Conservation (phyloP, 2,113 vertebrate species). For the Ceuthmochares aereus region DNA sequence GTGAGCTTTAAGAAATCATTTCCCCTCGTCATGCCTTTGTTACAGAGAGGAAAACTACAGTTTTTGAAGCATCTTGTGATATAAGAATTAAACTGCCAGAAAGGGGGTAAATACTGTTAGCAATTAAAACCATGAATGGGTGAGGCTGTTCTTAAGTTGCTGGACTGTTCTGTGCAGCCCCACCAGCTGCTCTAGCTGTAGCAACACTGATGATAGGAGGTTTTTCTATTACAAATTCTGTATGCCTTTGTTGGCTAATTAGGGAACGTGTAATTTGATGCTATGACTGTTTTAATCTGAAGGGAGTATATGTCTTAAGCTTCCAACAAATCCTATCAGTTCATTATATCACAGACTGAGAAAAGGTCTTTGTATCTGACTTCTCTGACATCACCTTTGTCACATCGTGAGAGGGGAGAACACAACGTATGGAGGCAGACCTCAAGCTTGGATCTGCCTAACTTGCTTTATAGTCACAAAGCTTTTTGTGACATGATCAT, state of each 20-base stretch:
- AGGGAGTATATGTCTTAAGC: neutral
- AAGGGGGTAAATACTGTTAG: neutral
- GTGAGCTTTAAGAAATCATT: neutral
- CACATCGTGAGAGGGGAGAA: neutral
- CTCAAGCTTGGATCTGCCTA: neutral
- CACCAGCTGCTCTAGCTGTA: neutral
- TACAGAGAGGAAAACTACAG: neutral
- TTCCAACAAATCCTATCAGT: neutral
- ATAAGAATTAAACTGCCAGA: neutral
- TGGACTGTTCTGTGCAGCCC: neutral
- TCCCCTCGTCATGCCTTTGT: neutral
- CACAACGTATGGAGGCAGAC: neutral
- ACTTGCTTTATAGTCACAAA: neutral
- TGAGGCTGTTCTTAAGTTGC: neutral
- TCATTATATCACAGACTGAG: neutral
- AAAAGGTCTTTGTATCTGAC: neutral
- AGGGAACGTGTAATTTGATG: neutral
- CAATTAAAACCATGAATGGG: neutral
- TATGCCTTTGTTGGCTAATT: neutral
- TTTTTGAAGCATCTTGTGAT: neutral
- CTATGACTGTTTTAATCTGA: neutral
- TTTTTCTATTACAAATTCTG: neutral
- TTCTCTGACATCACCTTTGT: neutral
- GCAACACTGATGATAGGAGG: neutral
- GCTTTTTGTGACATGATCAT: neutral